Base-by-base conservation (phyloP, 2,113 vertebrate species). In the Rhinogobius similis region DNA sequence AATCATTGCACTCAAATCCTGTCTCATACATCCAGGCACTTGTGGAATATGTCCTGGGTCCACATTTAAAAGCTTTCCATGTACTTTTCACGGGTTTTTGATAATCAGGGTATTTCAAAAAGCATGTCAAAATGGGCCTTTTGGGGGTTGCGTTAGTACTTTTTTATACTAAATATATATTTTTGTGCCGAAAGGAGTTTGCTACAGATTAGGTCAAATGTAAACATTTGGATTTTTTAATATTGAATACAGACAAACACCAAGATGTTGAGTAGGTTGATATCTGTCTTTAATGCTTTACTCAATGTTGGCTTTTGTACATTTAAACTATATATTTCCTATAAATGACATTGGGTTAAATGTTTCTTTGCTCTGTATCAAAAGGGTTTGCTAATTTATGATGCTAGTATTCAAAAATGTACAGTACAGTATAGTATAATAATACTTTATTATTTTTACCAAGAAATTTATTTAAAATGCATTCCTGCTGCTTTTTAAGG, bases 21-120 rank as follows among this genome's bases (percentile, higher is more conserved):
- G 21, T 27, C 11, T 20, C n/a, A 36, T n/a, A 44, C 29, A 26
- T 61, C 43, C 41, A 6, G 62, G 32, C 77, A 66, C 23, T 76
- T 68, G 71, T 76, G 76, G 56, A 61, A n/a, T 76, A 77, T 5
- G 2, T 50, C 8, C 55, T 38, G 13, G 11, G 5, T 38, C 16
- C 4, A 38, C 4, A 38, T 36, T 20, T 36, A 9, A 27, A 58
- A 29, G 8, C 20, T 61, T 38, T 36, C 21, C 10, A 61, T 38
- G 20, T 36, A 10, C 12, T n/a, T n/a, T 36, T 38, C 27, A 32
- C 11, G 29, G 2, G 7, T 61, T 38, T 58, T 32, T 61, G 55
- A 58, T 61, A 32, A 36, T 32, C 18, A 36, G 27, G 27, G 27
- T 59, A 61, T 38, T 61, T 61, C 58, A 10, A 59, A 59, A 59